These are phyloP conservation scores for Mastomys coucha DNA, from an alignment of 2,113 vertebrate genomes.

Conservation along the genomic window DNA sequence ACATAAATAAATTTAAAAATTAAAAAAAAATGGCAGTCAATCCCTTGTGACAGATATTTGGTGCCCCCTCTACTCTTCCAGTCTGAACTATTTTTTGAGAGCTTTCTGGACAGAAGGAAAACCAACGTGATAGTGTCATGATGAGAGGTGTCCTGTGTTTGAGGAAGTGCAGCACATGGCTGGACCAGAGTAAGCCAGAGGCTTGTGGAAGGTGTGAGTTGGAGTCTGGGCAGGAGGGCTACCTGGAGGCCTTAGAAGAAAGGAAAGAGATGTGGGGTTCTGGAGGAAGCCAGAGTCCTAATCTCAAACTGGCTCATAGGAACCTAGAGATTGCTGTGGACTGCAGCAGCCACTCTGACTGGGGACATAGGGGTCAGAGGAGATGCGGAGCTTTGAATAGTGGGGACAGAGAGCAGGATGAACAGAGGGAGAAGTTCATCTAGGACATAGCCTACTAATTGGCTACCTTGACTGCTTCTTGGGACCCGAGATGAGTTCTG, in stretches of 20 bases:
- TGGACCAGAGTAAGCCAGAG: background rate
- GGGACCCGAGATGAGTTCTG: background rate
- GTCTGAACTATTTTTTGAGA: background rate
- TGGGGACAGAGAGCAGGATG: background rate
- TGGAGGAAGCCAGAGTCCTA: rapidly evolving
- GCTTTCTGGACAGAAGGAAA: background rate
- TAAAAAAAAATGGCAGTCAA: background rate
- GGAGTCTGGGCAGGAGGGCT: background rate
- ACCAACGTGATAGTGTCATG: background rate
- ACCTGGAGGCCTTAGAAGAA: background rate
- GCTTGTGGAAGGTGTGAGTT: background rate
- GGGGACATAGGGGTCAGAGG: background rate
- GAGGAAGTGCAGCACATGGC: background rate
- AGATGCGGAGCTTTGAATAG: background rate
- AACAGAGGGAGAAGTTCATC: background rate
- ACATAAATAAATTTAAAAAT: background rate
- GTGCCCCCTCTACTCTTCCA: background rate
- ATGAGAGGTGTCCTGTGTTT: background rate
- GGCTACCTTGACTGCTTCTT: background rate
- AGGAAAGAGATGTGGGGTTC: background rate
- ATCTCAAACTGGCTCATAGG: background rate
- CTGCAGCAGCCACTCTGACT: background rate
- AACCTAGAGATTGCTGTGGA: background rate
- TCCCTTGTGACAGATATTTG: background rate
- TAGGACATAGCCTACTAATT: rapidly evolving